Evolutionary conservation across 2,888 invertebrate species (phyloP).

Genomic region (Masnerella sp.): DNA sequence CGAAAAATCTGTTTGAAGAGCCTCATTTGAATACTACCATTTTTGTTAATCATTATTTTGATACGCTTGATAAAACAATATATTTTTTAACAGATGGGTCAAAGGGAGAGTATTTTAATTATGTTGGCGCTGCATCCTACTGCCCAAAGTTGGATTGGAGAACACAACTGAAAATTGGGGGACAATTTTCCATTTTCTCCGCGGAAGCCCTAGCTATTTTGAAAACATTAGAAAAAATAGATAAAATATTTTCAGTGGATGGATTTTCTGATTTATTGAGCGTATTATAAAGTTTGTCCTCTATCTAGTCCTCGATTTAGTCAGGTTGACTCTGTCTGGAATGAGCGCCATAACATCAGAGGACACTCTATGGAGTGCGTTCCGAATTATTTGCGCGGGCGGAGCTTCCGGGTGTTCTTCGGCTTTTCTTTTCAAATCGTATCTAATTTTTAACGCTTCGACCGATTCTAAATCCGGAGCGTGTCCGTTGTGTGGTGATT

Average conservation of each 20-base stretch:
- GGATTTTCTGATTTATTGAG: neutral
- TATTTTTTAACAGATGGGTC: too few species aligned
- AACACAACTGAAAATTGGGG: neutral
- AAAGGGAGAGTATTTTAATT: constrained; percentile 7
- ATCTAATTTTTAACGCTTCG: neutral
- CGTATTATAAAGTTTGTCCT: too few species aligned
- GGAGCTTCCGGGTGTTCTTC: constrained; percentile 15
- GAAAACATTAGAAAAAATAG: neutral
- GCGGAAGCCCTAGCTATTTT: constrained; percentile 9
- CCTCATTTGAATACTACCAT: too few species aligned
- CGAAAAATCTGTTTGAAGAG: too few species aligned
- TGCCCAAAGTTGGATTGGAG: constrained; percentile 1
- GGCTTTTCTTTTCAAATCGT: neutral
- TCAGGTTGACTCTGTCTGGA: constrained; percentile 4
- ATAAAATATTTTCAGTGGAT: neutral
- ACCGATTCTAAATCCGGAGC: too few species aligned
- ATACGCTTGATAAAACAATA: too few species aligned
- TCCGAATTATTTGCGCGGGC: neutral
- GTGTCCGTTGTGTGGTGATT: too few species aligned
- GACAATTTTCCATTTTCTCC: constrained; percentile 18
- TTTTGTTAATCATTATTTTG: too few species aligned
- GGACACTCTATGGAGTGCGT: neutral
- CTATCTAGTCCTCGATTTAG: too few species aligned
- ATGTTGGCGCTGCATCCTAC: neutral
- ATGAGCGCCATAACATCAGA: constrained; percentile 7